Base-by-base conservation (phyloP, 2,113 vertebrate genomes). In the Alectura lathami region DNA sequence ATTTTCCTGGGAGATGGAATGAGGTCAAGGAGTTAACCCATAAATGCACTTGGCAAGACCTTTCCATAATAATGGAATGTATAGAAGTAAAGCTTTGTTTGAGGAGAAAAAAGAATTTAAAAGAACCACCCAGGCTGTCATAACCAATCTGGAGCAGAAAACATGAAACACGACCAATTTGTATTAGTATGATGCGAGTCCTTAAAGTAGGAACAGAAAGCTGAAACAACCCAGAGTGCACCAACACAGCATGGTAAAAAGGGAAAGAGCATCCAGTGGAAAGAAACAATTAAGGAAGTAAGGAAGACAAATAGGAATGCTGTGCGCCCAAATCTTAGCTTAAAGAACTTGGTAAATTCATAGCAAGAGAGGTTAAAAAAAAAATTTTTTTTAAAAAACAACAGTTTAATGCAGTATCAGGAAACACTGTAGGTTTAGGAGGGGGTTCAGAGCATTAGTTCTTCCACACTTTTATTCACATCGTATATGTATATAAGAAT, bases 11-110 rank as follows among this genome's bases (percentile, higher is more conserved):
- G 85, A 94, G 67, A 91, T 15, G 32, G 87, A 94, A 97, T 87
- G 86, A 95, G 76, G 83, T 92, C 80, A 96, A 83, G 54, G 45
- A 73, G 82, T 89, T 96, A 93, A 94, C 91, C 91, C 32, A 45
- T 63, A 82, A 9, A 2, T 59, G 38, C 34, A 79, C 68, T 83
- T 43, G 79, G 60, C 45, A 34, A 89, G 91, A 83, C 59, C 82
- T 91, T 92, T 79, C 50, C 15, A 80, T 94, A 82, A 83, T 63
- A 94, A 79, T 0, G 0, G 67, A 11, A 91, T 50, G 20, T 36
- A 53, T 42, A 60, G 54, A 43, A 40, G 36, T 13, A 16, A 54
- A 16, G 50, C 32, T 34, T 38, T 77, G 73, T 63, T 64, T 1
- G 1, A 53, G 54, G 23, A 83, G 26, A 56, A 86, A 74, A 91